Base-by-base conservation (phyloP, 1,140 invertebrate species). In the Danaus plexippus region DNA sequence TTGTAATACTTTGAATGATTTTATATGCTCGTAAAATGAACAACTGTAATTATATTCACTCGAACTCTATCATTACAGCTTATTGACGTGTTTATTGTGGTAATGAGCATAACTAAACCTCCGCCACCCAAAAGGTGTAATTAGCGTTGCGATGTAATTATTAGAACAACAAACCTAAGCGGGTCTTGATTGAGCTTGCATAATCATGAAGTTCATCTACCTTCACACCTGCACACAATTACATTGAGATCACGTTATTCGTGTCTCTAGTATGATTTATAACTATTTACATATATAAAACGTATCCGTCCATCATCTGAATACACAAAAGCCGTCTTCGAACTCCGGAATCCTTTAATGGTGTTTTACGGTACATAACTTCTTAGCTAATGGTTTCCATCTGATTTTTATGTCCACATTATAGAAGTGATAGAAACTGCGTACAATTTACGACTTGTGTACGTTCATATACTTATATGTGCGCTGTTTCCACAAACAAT, bases 291-390 rank as follows among this genome's bases (percentile, higher is more conserved):
- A 53, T 62, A 63, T 57, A 57, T 66, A 52, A 63, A 60, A 59
- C 43, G 57, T 43, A 50, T 63, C 22, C 64, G 52, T 63, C 60
- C 57, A 63, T 66, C 57, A 66, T 66, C 47, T 43, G 47, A 51
- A 56, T 57, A 57, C 51, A 54, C 60, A 66, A 66, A 32, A 66
- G 54, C 64, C 45, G 54, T 57, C 48, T 51, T 51, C 62, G 54
- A 53, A 63, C 56, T 58, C 52, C 62, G 51, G 50, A 62, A 53
- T 51, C 57, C 60, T 54, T 58, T 55, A 57, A 58, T 61, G 59
- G 64, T 63, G 52, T 66, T 66, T 63, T 57, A 66, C 53, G 61
- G 54, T 63, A 63, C 60, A 52, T 63, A 63, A 66, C 60, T 66
- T 66, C 55, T 56, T 49, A 66, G 57, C 58, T 60, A 62, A 66